These are phyloP conservation scores for Phrynosoma blainvillii DNA, from an alignment of 2,113 vertebrate genomes.

Conservation along the genomic window DNA sequence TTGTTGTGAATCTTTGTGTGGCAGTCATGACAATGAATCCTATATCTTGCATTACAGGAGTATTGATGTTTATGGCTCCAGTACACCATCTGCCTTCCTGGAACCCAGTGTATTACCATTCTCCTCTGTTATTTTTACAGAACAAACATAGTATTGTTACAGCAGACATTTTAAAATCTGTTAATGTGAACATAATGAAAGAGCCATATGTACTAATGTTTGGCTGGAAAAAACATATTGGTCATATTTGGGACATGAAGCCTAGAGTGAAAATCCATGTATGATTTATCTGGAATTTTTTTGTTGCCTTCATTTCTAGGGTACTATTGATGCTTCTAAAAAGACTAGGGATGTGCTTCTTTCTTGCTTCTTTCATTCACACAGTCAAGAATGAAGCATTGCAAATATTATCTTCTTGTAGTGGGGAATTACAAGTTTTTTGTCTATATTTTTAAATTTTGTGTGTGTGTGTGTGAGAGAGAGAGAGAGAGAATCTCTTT, in stretches of 20 bases:
- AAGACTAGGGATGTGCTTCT: background rate
- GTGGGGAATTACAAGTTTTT: too few species aligned
- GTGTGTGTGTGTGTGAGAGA: too few species aligned
- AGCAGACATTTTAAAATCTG: conserved; percentile 2
- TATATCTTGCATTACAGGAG: background rate
- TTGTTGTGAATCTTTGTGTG: background rate
- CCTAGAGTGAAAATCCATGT: background rate
- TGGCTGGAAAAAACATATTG: background rate
- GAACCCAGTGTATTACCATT: conserved; percentile 1
- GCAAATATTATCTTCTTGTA: too few species aligned
- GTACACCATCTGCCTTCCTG: conserved; percentile 14
- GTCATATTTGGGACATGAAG: background rate
- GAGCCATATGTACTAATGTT: background rate
- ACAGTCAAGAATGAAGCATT: too few species aligned
- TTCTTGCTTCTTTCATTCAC: too few species aligned
- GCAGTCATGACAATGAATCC: conserved; percentile 7
- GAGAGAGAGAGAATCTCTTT: too few species aligned
- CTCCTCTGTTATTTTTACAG: background rate
- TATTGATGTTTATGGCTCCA: background rate
- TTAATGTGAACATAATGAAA: background rate
- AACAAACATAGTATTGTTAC: background rate
- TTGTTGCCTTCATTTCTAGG: background rate
- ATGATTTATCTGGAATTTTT: background rate
- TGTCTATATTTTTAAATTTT: too few species aligned
- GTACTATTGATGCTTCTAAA: too few species aligned